Conservation (phyloP, 1,140 invertebrate species). For the Sarcophaga bullata region DNA sequence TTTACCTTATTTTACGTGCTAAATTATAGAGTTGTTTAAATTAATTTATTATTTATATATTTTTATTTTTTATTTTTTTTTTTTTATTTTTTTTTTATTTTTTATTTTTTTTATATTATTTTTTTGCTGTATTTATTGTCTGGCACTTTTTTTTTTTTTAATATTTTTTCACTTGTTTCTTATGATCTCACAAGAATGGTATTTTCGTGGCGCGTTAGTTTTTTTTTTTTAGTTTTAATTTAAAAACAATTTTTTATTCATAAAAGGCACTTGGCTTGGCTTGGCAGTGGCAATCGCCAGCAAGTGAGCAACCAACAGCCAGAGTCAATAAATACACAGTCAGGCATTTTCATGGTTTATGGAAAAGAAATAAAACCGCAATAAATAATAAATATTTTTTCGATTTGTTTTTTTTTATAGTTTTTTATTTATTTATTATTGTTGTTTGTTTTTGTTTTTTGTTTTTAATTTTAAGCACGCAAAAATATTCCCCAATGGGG, state of each 20-base stretch:
- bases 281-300: background rate
- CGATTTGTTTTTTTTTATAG: background rate
- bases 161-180: slow-evolving; percentile 25
- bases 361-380: background rate
- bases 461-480: no score
- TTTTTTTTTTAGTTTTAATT: background rate
- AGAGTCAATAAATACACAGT: no score
- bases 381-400: background rate
- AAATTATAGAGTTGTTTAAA: no score
- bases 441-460: no score
- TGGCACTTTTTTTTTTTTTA: no score
- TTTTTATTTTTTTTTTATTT: no score
- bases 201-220: background rate
- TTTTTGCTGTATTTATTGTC: background rate
- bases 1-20: background rate
- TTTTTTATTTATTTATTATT: no score
- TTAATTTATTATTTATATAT: no score
- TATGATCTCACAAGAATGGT: slow-evolving; percentile 26
- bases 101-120: no score
- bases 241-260: slow-evolving; percentile 12
- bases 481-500: no score
- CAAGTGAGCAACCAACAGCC: background rate
- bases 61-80: no score
- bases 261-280: background rate
- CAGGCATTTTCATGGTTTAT: no score